A percentile compares a stretch with the other conserved stretches of the same genome.
phyloP scores from a whole-genome alignment of 1,140 invertebrate genomes.

The Drosophila teissieri region DNA sequence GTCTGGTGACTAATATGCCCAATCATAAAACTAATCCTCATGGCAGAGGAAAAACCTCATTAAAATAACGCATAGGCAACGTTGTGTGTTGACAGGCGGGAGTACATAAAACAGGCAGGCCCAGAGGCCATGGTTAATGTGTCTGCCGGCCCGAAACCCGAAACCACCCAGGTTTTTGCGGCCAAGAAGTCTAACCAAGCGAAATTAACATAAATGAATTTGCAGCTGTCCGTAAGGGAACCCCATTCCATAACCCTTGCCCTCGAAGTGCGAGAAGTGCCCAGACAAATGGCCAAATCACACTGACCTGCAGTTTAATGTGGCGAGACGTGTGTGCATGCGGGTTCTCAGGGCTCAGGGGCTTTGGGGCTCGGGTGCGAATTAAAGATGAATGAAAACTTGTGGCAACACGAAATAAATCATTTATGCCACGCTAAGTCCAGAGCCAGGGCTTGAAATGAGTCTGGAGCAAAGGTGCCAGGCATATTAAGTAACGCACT shows the following conservation, averaged over 20 bases:
- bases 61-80: slow-evolving; percentile 76
- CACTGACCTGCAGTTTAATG: slow-evolving; percentile 75
- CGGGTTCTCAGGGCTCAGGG: neutral
- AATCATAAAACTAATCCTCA: slow-evolving; percentile 80
- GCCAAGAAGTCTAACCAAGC: slow-evolving; percentile 69
- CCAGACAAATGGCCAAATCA: slow-evolving; percentile 78
- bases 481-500: slow-evolving; percentile 76
- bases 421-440: slow-evolving; percentile 77
- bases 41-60: slow-evolving; percentile 68
- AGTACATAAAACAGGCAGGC: slow-evolving; percentile 56
- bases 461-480: slow-evolving; percentile 59
- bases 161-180: slow-evolving; percentile 71
- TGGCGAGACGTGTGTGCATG: slow-evolving; percentile 34
- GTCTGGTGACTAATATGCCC: slow-evolving; percentile 62
- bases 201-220: slow-evolving; percentile 83
- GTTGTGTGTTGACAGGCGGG: slow-evolving; percentile 64
- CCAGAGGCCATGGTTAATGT: slow-evolving; percentile 56
- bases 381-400: slow-evolving; percentile 78
- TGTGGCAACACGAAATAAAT: slow-evolving; percentile 65
- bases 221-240: slow-evolving; percentile 71
- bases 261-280: slow-evolving; percentile 6
- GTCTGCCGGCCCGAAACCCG: slow-evolving; percentile 32
- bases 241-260: slow-evolving; percentile 23
- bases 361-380: slow-evolving; percentile 2
- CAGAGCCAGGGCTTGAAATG: slow-evolving; percentile 33